These are phyloP conservation scores for Anastrepha ludens DNA, from an alignment of 1,140 invertebrate species.

Conservation along the genomic window DNA sequence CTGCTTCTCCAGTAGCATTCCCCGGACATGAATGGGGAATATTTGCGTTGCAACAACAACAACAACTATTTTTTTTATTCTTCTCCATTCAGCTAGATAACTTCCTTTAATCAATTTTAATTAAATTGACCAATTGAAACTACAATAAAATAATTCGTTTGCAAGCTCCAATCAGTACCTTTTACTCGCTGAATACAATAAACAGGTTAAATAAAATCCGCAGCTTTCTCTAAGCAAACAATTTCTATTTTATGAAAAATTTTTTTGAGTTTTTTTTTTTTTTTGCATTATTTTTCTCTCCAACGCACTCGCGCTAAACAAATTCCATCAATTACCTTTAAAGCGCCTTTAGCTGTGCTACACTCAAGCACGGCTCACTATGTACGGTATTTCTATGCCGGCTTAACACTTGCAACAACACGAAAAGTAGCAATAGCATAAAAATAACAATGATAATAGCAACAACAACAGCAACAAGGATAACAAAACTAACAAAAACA, in stretches of 20 bases:
- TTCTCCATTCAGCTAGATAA: too few relatives aligned
- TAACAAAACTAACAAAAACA: not conserved
- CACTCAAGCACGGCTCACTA: not conserved
- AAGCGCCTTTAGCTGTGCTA: constrained; percentile 9
- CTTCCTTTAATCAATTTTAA: too few relatives aligned
- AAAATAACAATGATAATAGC: not conserved
- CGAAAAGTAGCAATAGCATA: not conserved
- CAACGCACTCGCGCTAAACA: not conserved
- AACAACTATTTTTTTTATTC: too few relatives aligned
- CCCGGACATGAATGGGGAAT: too few relatives aligned
- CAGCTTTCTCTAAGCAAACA: not conserved
- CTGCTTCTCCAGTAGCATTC: too few relatives aligned
- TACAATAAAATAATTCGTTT: too few relatives aligned
- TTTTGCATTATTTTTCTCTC: not conserved
- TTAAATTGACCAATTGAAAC: too few relatives aligned
- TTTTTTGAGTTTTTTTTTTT: not conserved
- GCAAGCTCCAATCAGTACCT: not conserved
- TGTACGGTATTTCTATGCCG: not conserved
- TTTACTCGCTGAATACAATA: not conserved
- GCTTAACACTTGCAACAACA: constrained; percentile 4
- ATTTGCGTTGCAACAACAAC: too few relatives aligned
- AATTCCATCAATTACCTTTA: constrained; percentile 44
- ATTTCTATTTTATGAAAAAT: not conserved
- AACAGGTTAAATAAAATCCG: not conserved
- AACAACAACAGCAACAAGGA: not conserved